Percentiles rank a stretch among this genome's conserved stretches.
phyloP scores from a whole-genome alignment of 2,888 invertebrate species.

The Coenonympha arcania region DNA sequence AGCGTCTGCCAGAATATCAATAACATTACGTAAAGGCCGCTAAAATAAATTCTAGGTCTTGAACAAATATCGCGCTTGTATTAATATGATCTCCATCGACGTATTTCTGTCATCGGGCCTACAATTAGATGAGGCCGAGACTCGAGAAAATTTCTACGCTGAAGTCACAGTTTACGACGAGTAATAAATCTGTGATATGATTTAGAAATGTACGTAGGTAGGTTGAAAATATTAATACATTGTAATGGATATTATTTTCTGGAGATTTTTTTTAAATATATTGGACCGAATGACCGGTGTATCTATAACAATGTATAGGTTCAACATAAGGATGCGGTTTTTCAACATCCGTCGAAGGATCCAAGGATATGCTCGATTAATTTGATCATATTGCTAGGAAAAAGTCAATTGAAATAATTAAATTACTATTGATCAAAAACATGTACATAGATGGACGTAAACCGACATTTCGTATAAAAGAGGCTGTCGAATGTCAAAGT shows the following conservation, averaged over 20 bases:
- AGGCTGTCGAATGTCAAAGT: too few species aligned
- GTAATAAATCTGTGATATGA: slow-evolving; percentile 5
- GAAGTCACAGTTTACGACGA: slow-evolving; percentile 14
- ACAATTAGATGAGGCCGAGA: slow-evolving; percentile 41
- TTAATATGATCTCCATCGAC: slow-evolving; percentile 42
- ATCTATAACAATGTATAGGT: too few species aligned
- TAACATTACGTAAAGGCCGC: slow-evolving; percentile 44
- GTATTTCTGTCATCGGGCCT: slow-evolving; percentile 55
- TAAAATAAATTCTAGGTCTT: slow-evolving; percentile 31
- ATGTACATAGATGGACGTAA: too few species aligned
- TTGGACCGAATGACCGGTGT: too few species aligned
- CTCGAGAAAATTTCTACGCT: slow-evolving; percentile 27
- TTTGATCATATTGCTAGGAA: too few species aligned
- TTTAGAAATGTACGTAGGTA: neutral
- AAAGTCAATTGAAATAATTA: too few species aligned
- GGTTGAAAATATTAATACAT: neutral
- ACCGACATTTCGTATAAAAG: too few species aligned
- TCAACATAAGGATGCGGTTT: too few species aligned
- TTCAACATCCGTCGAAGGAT: too few species aligned
- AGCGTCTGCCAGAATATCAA: slow-evolving; percentile 30
- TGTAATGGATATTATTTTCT: neutral
- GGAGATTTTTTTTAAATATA: too few species aligned
- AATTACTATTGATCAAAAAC: too few species aligned
- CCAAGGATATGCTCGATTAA: too few species aligned
- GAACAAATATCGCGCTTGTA: slow-evolving; percentile 37